Evolutionary conservation across 2,797 vertebrate genomes (phyloP), one percentile per base, ranked within the genome.

Genomic region (Lates japonicus): DNA sequence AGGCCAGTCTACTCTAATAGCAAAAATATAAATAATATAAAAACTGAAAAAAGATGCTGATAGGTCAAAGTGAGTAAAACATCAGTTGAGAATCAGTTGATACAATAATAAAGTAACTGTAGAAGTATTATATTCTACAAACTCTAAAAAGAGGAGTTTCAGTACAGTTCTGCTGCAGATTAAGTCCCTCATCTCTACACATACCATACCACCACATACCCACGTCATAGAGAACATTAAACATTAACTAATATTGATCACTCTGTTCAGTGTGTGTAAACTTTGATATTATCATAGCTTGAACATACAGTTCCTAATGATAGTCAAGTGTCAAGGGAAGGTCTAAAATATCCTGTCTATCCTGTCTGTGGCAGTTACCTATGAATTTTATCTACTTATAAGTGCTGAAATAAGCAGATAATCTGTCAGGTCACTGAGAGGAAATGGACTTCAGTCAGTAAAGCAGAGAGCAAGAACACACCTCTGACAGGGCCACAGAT

Each of bases 391-490:
- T 84, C 81, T 14, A 2, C 33, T 55, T 66, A 37, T 67, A 77
- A 70, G 52, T 77, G 66, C 37, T 31, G 63, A 70, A 70, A 78
- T 25, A 37, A 54, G 74, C 58, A 69, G 63, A 78, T 79, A 39
- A 66, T 58, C 25, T 48, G 31, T 35, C 2, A 5, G 12, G 12
- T 70, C 6, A 6, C 14, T 22, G 51, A 57, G 37, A 52, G 46
- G 25, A 35, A 12, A 0, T 66, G 80, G 68, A 77, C 84, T 77
- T 85, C 80, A 86, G 74, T 57, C 83, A 33, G 70, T 48, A n/a
- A 60, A 44, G 25, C 29, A 46, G 49, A 70, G 54, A 3, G 13
- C 48, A 17, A 29, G 4, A 37, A 64, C 48, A 58, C 70, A 62
- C 48, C 48, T 71, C 69, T 48, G 39, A 49, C 58, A 57, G 9